Base-by-base conservation (phyloP, 2,113 vertebrate genomes). In the Edolisoma coerulescens region DNA sequence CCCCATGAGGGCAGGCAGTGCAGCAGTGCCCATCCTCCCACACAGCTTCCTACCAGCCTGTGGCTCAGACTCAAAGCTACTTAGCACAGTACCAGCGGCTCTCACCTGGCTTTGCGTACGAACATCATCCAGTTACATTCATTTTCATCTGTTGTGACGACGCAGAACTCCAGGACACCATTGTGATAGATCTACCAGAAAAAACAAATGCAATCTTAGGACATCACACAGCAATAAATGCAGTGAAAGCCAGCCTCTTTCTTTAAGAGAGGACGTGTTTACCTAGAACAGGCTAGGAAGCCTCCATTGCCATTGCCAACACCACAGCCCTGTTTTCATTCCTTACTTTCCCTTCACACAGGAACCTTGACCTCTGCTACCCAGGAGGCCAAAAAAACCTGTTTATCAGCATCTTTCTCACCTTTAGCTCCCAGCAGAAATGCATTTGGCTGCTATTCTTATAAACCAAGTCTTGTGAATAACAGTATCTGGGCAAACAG, bases 81-180 rank as follows among this genome's bases (percentile, higher is more conserved):
- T 59, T 4, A 22, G 44, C 44, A 54, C 30, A 27, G 53, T 30
- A 52, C 5, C 37, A 15, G n/a, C 5, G n/a, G 41, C 67, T 83
- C 84, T 97, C 89, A 99, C 99, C 99, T 99, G 52, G 99, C 99
- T 97, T 98, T 99, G 81, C 97, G 99, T 56, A 99, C 99, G 91
- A 99, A 99, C 99, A 99, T 99, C 99, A 99, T 99, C 99, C 99
- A 99, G 73, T 99, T 99, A 98, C 99, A 99, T 94, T 99, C 99
- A 21, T 99, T 99, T 97, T 99, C 99, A 68, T 99, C 99, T 4
- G 99, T 95, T 18, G 99, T 99, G 70, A 99, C 97, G 19, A 99
- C 94, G 78, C 98, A 99, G 97, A 99, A 99, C 93, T 99, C 99
- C 45, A 99, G 97, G 86, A 99, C 98, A 11, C 98, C 98, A 9